Conservation (phyloP, 2,797 vertebrate species). For the Capromys pilorides region DNA sequence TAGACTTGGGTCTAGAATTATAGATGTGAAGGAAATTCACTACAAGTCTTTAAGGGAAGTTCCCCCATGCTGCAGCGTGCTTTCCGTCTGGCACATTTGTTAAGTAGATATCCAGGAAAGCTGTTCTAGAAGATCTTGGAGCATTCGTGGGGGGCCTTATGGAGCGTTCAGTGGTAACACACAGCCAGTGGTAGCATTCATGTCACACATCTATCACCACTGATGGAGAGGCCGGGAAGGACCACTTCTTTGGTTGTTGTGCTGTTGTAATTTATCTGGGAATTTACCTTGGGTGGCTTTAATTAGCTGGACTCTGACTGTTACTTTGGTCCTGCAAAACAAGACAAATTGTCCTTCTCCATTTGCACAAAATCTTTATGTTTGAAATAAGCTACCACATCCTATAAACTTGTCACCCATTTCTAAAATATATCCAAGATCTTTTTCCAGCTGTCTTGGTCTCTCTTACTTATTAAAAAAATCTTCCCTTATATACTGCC, state of each 20-base stretch:
- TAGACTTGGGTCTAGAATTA: neutral
- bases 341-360: neutral
- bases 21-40: neutral
- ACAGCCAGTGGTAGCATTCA: neutral
- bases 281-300: neutral
- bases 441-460: neutral
- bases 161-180: neutral
- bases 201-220: too few relatives aligned
- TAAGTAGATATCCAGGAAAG: neutral
- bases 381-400: neutral
- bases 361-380: neutral
- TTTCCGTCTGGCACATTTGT: neutral
- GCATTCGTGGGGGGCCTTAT: neutral
- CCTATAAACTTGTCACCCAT: neutral
- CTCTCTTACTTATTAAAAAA: neutral
- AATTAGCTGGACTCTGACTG: neutral
- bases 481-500: neutral
- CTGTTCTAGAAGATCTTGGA: slow-evolving; percentile 16
- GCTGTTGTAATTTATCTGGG: neutral
- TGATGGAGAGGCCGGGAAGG: neutral
- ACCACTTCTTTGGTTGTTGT: neutral
- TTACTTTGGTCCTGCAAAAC: neutral
- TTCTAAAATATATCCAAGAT: neutral
- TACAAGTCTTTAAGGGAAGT: neutral
- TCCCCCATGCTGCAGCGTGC: neutral